These are phyloP conservation scores for Andrena flavipes DNA, from an alignment of 2,888 invertebrate genomes.

Conservation along the genomic window DNA sequence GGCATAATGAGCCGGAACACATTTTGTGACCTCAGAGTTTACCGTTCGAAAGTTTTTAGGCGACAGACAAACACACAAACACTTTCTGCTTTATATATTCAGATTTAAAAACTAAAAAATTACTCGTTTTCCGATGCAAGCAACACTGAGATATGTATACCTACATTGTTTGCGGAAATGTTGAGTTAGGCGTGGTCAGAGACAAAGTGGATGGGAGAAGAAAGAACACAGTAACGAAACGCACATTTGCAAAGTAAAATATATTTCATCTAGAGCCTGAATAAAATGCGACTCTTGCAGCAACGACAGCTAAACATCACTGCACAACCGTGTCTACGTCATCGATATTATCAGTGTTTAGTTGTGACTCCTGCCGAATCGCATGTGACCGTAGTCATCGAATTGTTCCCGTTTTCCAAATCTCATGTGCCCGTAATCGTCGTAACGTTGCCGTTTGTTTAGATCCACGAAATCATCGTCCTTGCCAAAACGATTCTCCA, in stretches of 20 bases:
- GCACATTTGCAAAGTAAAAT: conserved; percentile 68
- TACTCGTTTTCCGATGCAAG: too few species aligned
- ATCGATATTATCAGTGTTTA: conserved; percentile 41
- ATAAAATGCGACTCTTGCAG: conserved; percentile 27
- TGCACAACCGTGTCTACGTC: conserved; percentile 27
- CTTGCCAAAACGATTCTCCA: conserved; percentile 79
- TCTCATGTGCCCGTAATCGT: conserved; percentile 88
- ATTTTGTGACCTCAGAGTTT: too few species aligned
- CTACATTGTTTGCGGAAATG: neutral
- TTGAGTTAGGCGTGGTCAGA: too few species aligned
- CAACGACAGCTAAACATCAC: conserved; percentile 20
- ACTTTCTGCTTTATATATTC: too few species aligned
- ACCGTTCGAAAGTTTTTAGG: too few species aligned
- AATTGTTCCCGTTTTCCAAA: conserved; percentile 89
- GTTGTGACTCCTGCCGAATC: conserved; percentile 88
- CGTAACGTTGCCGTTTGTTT: conserved; percentile 86
- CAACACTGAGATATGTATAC: too few species aligned
- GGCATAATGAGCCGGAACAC: too few species aligned
- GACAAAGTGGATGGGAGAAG: neutral
- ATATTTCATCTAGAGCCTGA: conserved; percentile 61
- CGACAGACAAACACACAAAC: too few species aligned
- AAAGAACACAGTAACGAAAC: conserved; percentile 20
- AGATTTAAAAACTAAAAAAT: too few species aligned
- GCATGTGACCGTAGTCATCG: conserved; percentile 91
- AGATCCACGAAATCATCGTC: conserved; percentile 85